Evolutionary conservation across 1,140 invertebrate species (phyloP), one percentile per base, ranked within the genome.

Genomic region (Bactericera cockerelli): DNA sequence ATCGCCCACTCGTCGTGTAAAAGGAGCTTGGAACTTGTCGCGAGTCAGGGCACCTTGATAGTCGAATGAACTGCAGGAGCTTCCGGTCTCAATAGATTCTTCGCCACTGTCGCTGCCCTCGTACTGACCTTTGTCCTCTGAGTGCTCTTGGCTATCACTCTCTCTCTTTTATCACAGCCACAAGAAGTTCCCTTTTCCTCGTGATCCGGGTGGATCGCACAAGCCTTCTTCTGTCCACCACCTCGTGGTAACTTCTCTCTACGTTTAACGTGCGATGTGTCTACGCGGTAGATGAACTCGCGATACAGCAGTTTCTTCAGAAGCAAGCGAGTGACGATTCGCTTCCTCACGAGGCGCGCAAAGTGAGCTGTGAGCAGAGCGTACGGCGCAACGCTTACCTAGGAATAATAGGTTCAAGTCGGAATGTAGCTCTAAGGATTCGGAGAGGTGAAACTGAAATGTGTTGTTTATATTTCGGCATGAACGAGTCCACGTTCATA

Each of bases 291-390:
- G 58, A 75, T 70, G 62, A 78, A 79, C 69, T 82, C 77, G 4
- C 77, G 70, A 70, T 84, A 84, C 25, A 88, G 72, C 38, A 89
- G 72, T 68, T 80, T 77, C 70, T 86, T 84, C 31, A 89, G 72
- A 65, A 88, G 76, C 66, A 79, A 77, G 55, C 79, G 72, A 3
- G 79, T 80, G 59, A 90, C 80, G 2, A 83, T 70, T 65, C 82
- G 82, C 65, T 79, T 77, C 66, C 80, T 80, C 8, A 88, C 81
- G 53, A 87, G 76, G 65, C 79, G 78, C 31, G 80, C 80, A 67
- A 87, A 87, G 66, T 81, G 82, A 65, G 80, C 81, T 21, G 84
- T 86, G 24, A 89, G 76, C 42, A 80, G 79, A 63, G 80, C 76
- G 68, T 83, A 85, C 14, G 82, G 82, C 22, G 80, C 77, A 55